Conservation (phyloP, 2,113 vertebrate genomes). For the Sturnira hondurensis region DNA sequence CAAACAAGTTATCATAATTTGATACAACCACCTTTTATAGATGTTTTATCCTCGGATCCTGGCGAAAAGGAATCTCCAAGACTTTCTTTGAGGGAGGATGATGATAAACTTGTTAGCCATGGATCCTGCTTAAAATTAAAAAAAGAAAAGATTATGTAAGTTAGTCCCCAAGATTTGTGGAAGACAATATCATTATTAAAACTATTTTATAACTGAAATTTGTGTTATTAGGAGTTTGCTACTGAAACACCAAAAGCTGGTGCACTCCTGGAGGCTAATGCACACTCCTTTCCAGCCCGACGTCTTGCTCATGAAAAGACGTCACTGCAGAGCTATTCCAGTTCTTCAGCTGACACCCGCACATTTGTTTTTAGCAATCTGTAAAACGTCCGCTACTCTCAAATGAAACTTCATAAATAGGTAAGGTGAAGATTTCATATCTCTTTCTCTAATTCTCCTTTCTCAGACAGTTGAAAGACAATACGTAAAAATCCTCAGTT, state of each 20-base stretch:
- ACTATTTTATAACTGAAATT: background rate
- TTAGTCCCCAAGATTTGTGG: background rate
- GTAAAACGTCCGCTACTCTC: background rate
- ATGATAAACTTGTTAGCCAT: slow-evolving; percentile 66
- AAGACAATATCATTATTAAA: background rate
- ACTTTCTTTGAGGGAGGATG: slow-evolving; percentile 69
- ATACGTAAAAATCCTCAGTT: background rate
- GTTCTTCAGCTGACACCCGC: background rate
- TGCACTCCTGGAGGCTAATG: background rate
- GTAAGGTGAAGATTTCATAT: background rate
- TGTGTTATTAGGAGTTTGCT: background rate
- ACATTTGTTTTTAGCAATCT: background rate
- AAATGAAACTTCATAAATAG: background rate
- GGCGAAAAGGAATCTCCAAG: slow-evolving; percentile 49
- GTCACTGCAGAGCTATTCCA: background rate
- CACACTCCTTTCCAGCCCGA: background rate
- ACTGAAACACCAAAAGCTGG: background rate
- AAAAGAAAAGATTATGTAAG: background rate
- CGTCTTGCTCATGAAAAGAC: background rate
- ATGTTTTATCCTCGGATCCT: slow-evolving; percentile 62
- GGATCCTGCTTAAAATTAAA: slow-evolving; percentile 72
- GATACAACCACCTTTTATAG: slow-evolving; percentile 75
- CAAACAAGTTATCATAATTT: background rate
- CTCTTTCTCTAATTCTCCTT: background rate
- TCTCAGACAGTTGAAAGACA: background rate